Evolutionary conservation across 1,140 invertebrate species (phyloP), one percentile per base, ranked within the genome.

Genomic region (Eufriesea mexicana): DNA sequence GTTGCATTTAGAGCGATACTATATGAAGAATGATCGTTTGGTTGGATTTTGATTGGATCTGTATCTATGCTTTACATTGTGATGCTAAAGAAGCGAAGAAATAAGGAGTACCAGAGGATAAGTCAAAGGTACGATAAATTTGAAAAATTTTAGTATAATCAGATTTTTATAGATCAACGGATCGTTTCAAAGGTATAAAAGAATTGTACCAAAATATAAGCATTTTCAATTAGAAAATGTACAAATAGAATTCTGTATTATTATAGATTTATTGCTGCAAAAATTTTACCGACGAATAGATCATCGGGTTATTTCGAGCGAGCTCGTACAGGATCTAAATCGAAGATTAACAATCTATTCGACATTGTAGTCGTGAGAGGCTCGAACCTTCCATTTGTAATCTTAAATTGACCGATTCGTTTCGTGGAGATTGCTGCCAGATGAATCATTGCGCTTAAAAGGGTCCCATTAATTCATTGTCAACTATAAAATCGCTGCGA

Each of bases 391-490:
- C 45, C n/a, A 61, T 47, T 55, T 2, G 75, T 42, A 78, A 67
- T 57, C 45, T 57, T 35, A 51, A 49, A 68, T 28, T 35, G 42
- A 20, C 1, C 51, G 14, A 47, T 18, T 35, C 59, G 25, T 75
- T 51, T 64, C 47, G 18, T 4, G 9, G 5, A 20, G 20, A 59
- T 47, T 10, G 23, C 71, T 9, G 35, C n/a, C 55, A 45, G 20
- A 62, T 62, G 57, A 62, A 75, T 49, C 45, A 62, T 35, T 49
- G 57, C 7, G 12, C 20, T 64, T 76, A 66, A 76, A 62, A 28
- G 25, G 25, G 25, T 51, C 20, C 25, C 59, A 76, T 76, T 64
- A 51, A 49, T 76, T 47, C 45, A 51, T 42, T 75, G 73, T 62
- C 57, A 59, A 23, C 45, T 6, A 9, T 2, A 9, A 62, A 66